These are phyloP conservation scores for Phortica okadai DNA, from an alignment of 2,888 invertebrate species.

Conservation along the genomic window DNA sequence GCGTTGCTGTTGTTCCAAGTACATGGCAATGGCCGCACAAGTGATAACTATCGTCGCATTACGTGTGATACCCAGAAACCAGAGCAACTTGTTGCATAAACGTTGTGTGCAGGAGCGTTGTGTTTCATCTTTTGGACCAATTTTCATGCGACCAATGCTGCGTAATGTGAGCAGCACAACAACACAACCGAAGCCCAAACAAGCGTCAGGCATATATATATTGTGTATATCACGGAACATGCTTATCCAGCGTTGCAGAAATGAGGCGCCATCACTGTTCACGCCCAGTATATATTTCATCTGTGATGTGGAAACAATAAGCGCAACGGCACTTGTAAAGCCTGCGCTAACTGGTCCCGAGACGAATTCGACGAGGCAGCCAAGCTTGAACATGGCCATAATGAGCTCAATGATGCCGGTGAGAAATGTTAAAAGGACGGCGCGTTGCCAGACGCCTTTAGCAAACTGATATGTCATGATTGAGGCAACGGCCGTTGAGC, in stretches of 20 bases:
- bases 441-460: conserved; percentile 80
- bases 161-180: conserved; percentile 84
- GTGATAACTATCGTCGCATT: conserved; percentile 88
- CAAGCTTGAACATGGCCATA: conserved; percentile 89
- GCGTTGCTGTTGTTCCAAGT: conserved; percentile 79
- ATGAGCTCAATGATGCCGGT: conserved; percentile 85
- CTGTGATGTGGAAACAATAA: conserved; percentile 92
- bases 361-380: conserved; percentile 92
- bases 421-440: conserved; percentile 86
- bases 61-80: conserved; percentile 86
- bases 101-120: conserved; percentile 76
- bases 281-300: conserved; percentile 89
- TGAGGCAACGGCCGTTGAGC: conserved; percentile 94
- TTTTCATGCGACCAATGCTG: conserved; percentile 82
- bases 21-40: conserved; percentile 82
- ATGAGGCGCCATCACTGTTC: conserved; percentile 83
- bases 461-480: conserved; percentile 89
- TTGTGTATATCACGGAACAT: conserved; percentile 82
- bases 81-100: conserved; percentile 81
- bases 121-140: conserved; percentile 79
- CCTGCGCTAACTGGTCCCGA: conserved; percentile 93
- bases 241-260: conserved; percentile 86
- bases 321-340: conserved; percentile 92
- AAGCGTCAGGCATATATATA: conserved; percentile 84
- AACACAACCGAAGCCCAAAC: conserved; percentile 86